Percentiles rank a stretch among this genome's conserved stretches.
Evolutionary conservation across 2,797 vertebrate species (phyloP).

Genomic region (Centroberyx gerrardi): DNA sequence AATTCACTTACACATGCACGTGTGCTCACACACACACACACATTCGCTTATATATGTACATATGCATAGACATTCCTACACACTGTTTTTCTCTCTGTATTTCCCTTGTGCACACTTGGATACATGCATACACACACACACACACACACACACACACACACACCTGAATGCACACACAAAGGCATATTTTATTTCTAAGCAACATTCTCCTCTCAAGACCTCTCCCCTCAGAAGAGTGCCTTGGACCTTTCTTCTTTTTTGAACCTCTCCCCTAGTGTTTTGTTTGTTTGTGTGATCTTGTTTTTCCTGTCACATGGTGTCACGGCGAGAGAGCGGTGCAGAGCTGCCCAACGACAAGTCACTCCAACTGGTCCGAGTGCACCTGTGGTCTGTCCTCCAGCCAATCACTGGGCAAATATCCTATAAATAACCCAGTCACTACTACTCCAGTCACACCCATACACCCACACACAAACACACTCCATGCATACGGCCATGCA

Average conservation of each 20-base stretch:
- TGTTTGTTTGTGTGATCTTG: constrained; percentile 22
- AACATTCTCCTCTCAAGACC: background rate
- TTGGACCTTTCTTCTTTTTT: too few species aligned
- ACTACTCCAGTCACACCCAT: constrained; percentile 68
- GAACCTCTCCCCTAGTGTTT: constrained; percentile 1
- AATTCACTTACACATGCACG: constrained; percentile 36
- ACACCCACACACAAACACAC: constrained; percentile 19
- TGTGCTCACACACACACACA: constrained; percentile 33
- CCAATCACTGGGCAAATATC: constrained; percentile 84
- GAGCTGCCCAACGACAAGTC: constrained; percentile 66
- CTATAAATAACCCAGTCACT: constrained; percentile 84
- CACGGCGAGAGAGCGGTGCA: constrained; percentile 44
- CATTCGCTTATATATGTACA: background rate
- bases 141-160: background rate
- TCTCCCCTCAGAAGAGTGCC: too few species aligned
- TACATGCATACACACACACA: constrained; percentile 7
- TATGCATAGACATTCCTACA: background rate
- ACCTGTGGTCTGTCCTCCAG: constrained; percentile 79
- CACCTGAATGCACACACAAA: background rate
- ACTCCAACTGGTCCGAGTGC: constrained; percentile 67
- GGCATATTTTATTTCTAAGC: background rate
- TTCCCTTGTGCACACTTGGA: constrained; percentile 27
- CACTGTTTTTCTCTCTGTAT: background rate
- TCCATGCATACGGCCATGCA: constrained; percentile 29
- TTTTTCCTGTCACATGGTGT: constrained; percentile 46